Evolutionary conservation across 2,113 vertebrate species (phyloP).

Genomic region (Arvicanthis niloticus): DNA sequence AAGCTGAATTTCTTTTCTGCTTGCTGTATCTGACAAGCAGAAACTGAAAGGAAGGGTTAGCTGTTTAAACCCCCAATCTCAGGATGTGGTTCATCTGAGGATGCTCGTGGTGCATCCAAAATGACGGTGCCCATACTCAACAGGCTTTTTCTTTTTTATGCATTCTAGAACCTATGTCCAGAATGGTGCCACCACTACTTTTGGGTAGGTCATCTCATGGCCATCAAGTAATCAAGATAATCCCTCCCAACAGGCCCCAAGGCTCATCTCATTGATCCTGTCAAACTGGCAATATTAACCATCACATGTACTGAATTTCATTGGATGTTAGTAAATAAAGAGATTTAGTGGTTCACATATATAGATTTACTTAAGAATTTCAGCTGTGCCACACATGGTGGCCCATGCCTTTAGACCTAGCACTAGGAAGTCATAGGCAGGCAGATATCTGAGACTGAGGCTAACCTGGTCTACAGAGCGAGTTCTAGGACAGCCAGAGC

Average conservation of each 20-base stretch:
- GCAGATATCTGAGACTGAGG: neutral
- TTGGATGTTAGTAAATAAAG: slow-evolving; percentile 44
- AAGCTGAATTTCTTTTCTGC: neutral
- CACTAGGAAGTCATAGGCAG: neutral
- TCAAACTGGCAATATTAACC: neutral
- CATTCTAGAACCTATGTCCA: neutral
- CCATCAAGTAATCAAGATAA: neutral
- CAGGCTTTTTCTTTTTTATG: neutral
- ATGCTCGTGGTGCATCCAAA: neutral
- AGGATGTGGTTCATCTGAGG: neutral
- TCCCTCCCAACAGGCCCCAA: neutral
- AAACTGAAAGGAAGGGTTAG: no score
- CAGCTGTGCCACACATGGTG: neutral
- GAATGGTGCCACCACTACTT: neutral
- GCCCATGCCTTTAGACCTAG: neutral
- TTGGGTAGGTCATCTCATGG: neutral
- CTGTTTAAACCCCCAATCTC: no score
- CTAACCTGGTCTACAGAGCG: neutral
- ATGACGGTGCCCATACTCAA: no score
- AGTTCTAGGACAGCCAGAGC: neutral
- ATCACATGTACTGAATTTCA: slow-evolving; percentile 43
- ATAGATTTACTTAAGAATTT: slow-evolving; percentile 38
- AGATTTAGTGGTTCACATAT: slow-evolving; percentile 50
- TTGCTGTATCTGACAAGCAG: neutral
- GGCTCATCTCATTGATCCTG: neutral